Percentiles rank a stretch among this genome's conserved stretches.
phyloP scores from a whole-genome alignment of 2,888 invertebrate genomes.

The Drosophila anomalata region DNA sequence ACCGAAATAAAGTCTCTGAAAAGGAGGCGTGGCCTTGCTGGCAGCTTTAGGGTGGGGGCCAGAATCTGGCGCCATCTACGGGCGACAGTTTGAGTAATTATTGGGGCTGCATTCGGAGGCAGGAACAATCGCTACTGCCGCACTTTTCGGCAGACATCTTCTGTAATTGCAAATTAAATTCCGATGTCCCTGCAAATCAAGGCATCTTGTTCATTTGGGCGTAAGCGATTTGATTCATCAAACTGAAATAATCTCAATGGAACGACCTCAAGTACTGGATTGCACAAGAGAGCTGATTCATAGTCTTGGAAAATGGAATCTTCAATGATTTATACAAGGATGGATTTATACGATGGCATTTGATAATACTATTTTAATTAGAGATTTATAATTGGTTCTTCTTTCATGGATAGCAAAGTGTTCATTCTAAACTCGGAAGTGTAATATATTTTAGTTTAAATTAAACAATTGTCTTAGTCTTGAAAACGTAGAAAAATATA shows the following conservation, averaged over 20 bases:
- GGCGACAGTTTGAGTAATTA: conserved; percentile 79
- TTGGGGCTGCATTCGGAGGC: conserved; percentile 69
- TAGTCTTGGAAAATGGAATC: conserved; percentile 2
- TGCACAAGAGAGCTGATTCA: conserved; percentile 24
- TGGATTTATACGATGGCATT: neutral
- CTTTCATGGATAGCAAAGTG: too few relatives aligned
- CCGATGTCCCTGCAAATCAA: conserved; percentile 35
- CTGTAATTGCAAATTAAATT: conserved; percentile 78
- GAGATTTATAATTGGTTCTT: too few relatives aligned
- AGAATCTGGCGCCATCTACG: conserved; percentile 51
- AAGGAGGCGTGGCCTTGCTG: neutral
- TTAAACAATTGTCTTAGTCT: too few relatives aligned
- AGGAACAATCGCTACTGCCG: conserved; percentile 47
- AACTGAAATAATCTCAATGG: conserved; percentile 27
- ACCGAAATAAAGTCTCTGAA: conserved; percentile 4
- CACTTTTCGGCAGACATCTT: conserved; percentile 63
- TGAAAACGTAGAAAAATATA: too few relatives aligned
- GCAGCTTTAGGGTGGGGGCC: neutral
- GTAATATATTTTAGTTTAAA: too few relatives aligned
- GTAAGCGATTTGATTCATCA: conserved; percentile 67
- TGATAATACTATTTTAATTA: neutral
- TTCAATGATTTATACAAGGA: neutral
- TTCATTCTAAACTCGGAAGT: neutral
- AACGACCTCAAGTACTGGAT: conserved; percentile 33
- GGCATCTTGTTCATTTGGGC: conserved; percentile 52